Evolutionary conservation across 2,113 vertebrate genomes (phyloP).

Genomic region (Riparia riparia): DNA sequence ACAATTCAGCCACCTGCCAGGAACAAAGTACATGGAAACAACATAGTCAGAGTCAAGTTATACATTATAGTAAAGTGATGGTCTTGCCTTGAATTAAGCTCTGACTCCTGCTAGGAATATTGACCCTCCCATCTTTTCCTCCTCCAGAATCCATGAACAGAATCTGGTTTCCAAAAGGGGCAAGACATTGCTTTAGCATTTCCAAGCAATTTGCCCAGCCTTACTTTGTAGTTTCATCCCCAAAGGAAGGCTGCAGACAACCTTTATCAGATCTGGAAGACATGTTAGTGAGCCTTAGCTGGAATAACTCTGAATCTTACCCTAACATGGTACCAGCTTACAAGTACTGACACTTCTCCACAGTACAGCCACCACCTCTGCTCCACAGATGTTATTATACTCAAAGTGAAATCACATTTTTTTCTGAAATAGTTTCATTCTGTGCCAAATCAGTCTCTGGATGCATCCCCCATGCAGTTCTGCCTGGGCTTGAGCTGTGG

Average conservation of each 20-base stretch:
- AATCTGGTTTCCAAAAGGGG: neutral
- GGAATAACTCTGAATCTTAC: neutral
- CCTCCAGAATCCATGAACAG: neutral
- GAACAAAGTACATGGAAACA: neutral
- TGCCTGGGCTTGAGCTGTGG: neutral
- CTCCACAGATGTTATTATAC: neutral
- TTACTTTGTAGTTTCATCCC: neutral
- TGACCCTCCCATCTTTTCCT: neutral
- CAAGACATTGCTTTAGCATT: neutral
- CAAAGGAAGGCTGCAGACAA: neutral
- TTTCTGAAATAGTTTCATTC: neutral
- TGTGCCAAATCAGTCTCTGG: neutral
- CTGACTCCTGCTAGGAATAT: neutral
- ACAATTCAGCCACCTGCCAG: slow-evolving; percentile 92
- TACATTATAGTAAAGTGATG: neutral
- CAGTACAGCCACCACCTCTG: neutral
- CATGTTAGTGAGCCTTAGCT: accelerated
- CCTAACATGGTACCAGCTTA: neutral
- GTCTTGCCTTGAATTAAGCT: neutral
- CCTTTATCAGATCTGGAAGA: neutral
- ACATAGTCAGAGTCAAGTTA: neutral
- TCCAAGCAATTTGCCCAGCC: neutral
- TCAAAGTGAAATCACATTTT: neutral
- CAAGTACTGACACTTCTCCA: neutral
- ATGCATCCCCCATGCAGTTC: neutral